phyloP scores from a whole-genome alignment of 2,888 invertebrate species.

The Argyra leucocephala region DNA sequence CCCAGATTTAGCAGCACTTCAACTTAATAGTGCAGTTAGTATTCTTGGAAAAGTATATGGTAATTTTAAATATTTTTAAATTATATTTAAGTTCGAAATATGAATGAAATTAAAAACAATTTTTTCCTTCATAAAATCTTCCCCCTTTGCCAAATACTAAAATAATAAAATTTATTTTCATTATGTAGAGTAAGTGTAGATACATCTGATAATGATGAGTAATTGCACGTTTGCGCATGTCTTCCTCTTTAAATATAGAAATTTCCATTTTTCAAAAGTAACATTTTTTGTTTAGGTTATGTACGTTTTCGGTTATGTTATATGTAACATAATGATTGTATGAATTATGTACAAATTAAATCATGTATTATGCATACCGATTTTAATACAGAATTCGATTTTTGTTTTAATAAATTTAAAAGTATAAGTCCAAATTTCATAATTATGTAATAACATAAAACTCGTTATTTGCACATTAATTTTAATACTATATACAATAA shows the following conservation, averaged over 20 bases:
- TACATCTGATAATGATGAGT: not conserved
- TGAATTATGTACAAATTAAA: too few relatives aligned
- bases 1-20: slow-evolving; percentile 46
- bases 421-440: too few relatives aligned
- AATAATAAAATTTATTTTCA: not conserved
- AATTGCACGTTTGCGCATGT: not conserved
- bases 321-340: too few relatives aligned
- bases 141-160: not conserved
- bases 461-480: too few relatives aligned
- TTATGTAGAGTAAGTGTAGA: not conserved
- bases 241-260: not conserved
- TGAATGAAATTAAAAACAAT: not conserved
- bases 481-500: too few relatives aligned
- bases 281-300: not conserved
- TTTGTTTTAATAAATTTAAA: too few relatives aligned
- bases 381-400: too few relatives aligned
- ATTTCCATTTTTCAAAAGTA: too few relatives aligned
- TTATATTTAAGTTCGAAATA: not conserved
- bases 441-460: too few relatives aligned
- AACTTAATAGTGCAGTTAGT: slow-evolving; percentile 47
- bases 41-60: slow-evolving; percentile 50
- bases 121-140: not conserved
- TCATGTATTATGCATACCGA: too few relatives aligned
- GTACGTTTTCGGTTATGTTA: not conserved
- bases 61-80: slow-evolving; percentile 25